Evolutionary conservation across 2,888 invertebrate genomes (phyloP).

Genomic region (Tyria jacobaeae): DNA sequence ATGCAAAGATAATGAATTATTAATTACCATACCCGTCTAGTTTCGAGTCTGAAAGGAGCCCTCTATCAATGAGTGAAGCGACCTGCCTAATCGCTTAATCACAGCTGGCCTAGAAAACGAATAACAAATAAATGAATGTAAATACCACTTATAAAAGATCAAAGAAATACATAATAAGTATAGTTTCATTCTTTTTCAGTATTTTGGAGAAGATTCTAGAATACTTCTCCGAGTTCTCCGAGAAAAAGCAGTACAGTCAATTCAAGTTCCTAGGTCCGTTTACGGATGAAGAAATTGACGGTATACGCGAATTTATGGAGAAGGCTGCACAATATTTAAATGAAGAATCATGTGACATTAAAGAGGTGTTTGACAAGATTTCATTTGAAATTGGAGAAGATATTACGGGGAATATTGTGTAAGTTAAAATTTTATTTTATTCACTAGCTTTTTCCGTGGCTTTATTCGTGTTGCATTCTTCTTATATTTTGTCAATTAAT

Average conservation of each 20-base stretch:
- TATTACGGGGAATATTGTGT: constrained; percentile 61
- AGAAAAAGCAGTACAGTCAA: constrained; percentile 48
- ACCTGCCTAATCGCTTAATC: too few relatives aligned
- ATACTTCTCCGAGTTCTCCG: constrained; percentile 60
- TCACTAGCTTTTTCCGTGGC: neutral
- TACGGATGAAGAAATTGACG: constrained; percentile 45
- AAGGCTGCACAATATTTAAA: constrained; percentile 22
- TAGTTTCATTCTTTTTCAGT: neutral
- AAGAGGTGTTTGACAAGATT: constrained; percentile 39
- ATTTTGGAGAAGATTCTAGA: constrained; percentile 49
- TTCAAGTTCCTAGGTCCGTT: constrained; percentile 68
- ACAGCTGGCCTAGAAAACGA: too few relatives aligned
- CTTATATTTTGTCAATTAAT: too few relatives aligned
- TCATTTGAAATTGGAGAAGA: constrained; percentile 51
- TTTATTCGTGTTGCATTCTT: neutral
- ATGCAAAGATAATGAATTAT: too few relatives aligned
- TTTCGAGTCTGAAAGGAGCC: too few relatives aligned
- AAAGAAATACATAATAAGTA: too few relatives aligned
- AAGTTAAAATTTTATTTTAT: constrained; percentile 41
- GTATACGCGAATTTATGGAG: constrained; percentile 56
- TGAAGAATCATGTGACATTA: constrained; percentile 1
- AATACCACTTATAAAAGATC: too few relatives aligned
- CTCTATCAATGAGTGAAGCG: too few relatives aligned
- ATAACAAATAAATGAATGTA: too few relatives aligned
- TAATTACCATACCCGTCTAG: too few relatives aligned